phyloP scores from a whole-genome alignment of 2,797 vertebrate genomes.

The Microctenopoma steveboyesi region DNA sequence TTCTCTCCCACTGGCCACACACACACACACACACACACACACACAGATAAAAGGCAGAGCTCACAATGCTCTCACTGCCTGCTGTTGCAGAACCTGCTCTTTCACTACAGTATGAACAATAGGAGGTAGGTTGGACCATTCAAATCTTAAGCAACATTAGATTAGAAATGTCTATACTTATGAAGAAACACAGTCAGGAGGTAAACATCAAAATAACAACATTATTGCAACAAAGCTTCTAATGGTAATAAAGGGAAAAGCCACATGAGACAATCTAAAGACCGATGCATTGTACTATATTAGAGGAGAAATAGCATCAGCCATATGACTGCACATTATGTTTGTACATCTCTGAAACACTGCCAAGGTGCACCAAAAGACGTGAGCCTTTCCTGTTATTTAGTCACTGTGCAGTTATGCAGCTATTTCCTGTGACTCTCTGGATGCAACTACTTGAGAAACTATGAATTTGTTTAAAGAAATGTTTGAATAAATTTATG shows the following conservation, averaged over 20 bases:
- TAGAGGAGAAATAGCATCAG: not conserved
- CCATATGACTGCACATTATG: not conserved
- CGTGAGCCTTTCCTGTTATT: constrained; percentile 8
- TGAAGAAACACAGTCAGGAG: not conserved
- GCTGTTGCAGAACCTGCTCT: constrained; percentile 69
- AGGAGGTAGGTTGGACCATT: constrained; percentile 43
- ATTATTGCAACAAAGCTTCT: not conserved
- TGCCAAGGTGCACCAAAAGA: constrained; percentile 8
- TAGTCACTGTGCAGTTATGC: not conserved
- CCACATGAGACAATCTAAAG: not conserved
- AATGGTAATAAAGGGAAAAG: not conserved
- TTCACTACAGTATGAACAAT: constrained; percentile 64
- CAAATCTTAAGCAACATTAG: constrained; percentile 36
- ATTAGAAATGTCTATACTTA: constrained; percentile 7
- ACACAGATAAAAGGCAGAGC: constrained; percentile 56
- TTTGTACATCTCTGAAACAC: not conserved
- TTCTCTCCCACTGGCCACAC: constrained; percentile 48
- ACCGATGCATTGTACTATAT: not conserved
- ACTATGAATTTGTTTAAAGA: constrained; percentile 2
- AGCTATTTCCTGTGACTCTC: not conserved
- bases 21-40: constrained; percentile 22
- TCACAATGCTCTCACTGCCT: constrained; percentile 69
- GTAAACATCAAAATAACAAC: not conserved
- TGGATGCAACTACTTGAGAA: constrained; percentile 1
- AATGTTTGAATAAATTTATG: not conserved